Base-by-base conservation (phyloP, 2,888 invertebrate species). In the Lamellibrachia satsuma region DNA sequence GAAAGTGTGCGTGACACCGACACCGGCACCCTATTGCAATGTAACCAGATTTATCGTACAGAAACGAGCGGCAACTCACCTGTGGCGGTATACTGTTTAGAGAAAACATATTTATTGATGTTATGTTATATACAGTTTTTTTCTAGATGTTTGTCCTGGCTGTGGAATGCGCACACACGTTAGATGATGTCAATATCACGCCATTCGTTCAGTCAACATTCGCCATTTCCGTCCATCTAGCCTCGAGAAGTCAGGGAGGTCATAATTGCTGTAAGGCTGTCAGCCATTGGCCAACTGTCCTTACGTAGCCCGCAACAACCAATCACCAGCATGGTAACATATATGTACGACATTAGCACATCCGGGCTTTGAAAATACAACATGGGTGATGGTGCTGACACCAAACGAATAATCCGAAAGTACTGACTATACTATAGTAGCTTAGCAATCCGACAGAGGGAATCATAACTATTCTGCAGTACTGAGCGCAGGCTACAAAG, bases 221-320 rank as follows among this genome's bases (percentile, higher is more conserved):
- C 75, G 75, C 75, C 75, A 75, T 75, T 75, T 75, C 75, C 75
- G 75, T 75, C 75, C 75, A 75, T 75, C 75, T 75, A 75, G 75
- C 75, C 75, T 75, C 75, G 22, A 11, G 75, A 75, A 75, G 75
- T 75, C 75, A 75, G 6, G 75, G 75, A 75, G 75, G 75, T 75
- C 75, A 75, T 75, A 75, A 75, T 75, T 75, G 75, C 75, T 75
- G 75, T 75, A 75, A 75, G 22, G 75, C 75, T 15, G n/a, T 75
- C 75, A 75, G 75, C 75, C 75, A 75, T 75, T 75, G 75, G 75
- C 22, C 75, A 75, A 75, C 22, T 75, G 22, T 22, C 15, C 75
- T 6, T 75, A 75, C 75, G 22, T 4, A 75, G n/a, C n/a, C 75
- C 15, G 22, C 75, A 75, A 15, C n/a, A 22, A 75, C 75, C 75